A percentile compares a stretch with the other conserved stretches of the same genome.
Conservation (phyloP, 2,888 invertebrate genomes). For the Dolichopus griseipennis region DNA sequence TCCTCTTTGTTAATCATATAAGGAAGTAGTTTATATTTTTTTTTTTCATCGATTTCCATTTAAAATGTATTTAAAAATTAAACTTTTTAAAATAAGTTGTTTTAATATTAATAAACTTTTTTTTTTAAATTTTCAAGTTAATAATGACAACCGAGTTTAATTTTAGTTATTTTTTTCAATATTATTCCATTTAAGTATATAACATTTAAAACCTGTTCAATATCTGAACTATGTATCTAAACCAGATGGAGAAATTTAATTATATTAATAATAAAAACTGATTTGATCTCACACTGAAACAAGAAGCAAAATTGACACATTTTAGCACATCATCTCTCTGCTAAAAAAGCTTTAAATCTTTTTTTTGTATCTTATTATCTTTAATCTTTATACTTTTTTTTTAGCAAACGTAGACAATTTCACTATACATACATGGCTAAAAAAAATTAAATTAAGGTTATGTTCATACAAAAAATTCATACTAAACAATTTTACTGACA, state of each 20-base stretch:
- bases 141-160: no score
- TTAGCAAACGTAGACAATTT: conserved; percentile 1
- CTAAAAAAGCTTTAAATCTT: neutral
- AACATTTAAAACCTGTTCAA: conserved; percentile 1
- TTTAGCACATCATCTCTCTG: neutral
- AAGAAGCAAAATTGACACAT: conserved; percentile 1
- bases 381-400: neutral
- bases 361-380: no score
- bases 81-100: neutral
- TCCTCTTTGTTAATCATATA: conserved; percentile 3
- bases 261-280: neutral
- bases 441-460: neutral
- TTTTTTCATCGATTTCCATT: neutral
- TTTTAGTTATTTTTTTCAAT: neutral
- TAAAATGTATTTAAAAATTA: neutral
- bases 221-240: neutral
- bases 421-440: neutral
- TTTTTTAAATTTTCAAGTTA: neutral
- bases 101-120: neutral
- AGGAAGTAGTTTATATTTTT: neutral
- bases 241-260: neutral
- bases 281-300: neutral
- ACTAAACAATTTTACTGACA: neutral
- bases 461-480: neutral
- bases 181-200: neutral